Percentiles rank a stretch among this genome's conserved stretches.
These are phyloP conservation scores for Microcebus griseorufus DNA, from an alignment of 2,113 vertebrate species.

Conservation along the genomic window DNA sequence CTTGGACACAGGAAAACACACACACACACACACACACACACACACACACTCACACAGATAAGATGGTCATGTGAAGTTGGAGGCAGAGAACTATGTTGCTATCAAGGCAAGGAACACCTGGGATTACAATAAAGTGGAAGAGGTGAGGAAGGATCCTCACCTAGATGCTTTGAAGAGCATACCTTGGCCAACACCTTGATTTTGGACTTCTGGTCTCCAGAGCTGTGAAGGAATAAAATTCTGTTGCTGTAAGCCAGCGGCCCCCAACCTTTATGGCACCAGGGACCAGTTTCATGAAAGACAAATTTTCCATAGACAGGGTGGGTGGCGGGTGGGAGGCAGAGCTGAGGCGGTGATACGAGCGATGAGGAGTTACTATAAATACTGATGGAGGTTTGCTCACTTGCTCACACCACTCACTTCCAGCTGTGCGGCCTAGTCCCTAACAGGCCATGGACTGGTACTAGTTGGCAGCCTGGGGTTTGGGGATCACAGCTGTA, in stretches of 20 bases:
- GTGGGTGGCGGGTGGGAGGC: too few species aligned
- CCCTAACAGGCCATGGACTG: too few species aligned
- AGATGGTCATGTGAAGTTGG: neutral
- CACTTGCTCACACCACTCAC: too few species aligned
- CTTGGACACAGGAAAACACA: neutral
- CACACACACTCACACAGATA: neutral
- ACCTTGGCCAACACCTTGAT: neutral
- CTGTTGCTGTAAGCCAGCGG: neutral
- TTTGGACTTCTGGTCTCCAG: neutral
- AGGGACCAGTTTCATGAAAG: too few species aligned
- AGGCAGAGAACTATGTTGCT: neutral
- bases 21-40: neutral
- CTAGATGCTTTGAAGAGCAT: neutral
- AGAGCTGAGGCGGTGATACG: too few species aligned
- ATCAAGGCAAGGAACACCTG: neutral
- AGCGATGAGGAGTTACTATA: too few species aligned
- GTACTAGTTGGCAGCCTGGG: too few species aligned
- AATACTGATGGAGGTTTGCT: too few species aligned
- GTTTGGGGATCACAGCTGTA: neutral
- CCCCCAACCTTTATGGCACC: too few species aligned
- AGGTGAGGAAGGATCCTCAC: neutral
- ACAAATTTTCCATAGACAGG: too few species aligned
- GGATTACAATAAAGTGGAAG: neutral
- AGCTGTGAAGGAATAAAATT: neutral
- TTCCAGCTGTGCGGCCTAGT: too few species aligned